These are phyloP conservation scores for Pomacea maculata DNA, from an alignment of 1,140 invertebrate species.

Conservation along the genomic window DNA sequence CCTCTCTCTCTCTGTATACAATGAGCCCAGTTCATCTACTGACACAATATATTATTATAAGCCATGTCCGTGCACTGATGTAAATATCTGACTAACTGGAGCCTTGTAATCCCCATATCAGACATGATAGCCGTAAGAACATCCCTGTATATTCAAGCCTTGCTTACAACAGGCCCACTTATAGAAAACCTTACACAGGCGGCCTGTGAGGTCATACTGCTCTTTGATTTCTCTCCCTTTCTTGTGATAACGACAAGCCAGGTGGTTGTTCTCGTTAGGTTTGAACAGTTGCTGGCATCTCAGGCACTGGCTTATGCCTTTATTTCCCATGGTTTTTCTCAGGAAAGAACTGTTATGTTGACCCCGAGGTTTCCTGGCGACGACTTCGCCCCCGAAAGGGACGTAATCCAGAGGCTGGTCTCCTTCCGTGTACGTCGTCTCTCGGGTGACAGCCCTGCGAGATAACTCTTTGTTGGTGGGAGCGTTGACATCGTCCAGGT, in stretches of 20 bases:
- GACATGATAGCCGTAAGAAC: constrained; percentile 46
- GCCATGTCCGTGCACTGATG: too few species aligned
- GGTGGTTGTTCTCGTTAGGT: constrained; percentile 43
- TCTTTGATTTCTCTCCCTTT: constrained; percentile 50
- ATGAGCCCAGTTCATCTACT: too few species aligned
- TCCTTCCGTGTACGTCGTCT: constrained; percentile 44
- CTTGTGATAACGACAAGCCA: constrained; percentile 49
- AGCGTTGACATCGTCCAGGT: constrained; percentile 37
- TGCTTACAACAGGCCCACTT: constrained; percentile 56
- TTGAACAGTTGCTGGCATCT: constrained; percentile 51
- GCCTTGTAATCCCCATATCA: constrained; percentile 69
- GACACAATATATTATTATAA: too few species aligned
- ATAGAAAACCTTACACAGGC: constrained; percentile 43
- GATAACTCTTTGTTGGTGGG: background rate
- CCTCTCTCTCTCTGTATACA: too few species aligned
- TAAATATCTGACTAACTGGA: too few species aligned
- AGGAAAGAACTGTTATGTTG: constrained; percentile 21
- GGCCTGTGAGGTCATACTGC: constrained; percentile 44
- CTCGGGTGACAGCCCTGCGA: background rate
- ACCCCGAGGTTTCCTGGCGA: constrained; percentile 32
- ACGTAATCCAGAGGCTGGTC: constrained; percentile 39
- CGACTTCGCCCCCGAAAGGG: constrained; percentile 33
- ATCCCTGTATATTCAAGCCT: constrained; percentile 40
- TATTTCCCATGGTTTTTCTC: background rate
- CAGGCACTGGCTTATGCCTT: constrained; percentile 66